Base-by-base conservation (phyloP, 2,888 invertebrate genomes). In the Anticlea derivata region DNA sequence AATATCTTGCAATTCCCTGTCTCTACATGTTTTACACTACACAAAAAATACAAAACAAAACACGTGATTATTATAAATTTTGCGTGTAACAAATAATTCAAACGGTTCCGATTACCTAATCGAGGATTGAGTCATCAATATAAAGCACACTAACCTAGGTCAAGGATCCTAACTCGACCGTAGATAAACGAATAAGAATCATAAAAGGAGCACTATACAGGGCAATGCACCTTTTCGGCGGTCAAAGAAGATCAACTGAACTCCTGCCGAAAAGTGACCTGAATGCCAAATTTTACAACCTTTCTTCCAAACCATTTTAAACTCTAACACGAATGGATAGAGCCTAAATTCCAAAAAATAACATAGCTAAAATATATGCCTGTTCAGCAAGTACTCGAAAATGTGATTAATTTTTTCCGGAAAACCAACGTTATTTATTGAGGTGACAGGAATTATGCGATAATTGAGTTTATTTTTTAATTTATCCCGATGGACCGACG, bases 111-210 rank as follows among this genome's bases (percentile, higher is more conserved):
- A 29, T 60, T 44, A 68, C 52, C 50, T 59, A 64, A 61, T 48
- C 35, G 38, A 51, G 34, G 51, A 62, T 3, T 12, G 2, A 17
- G 10, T 55, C 70, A 66, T 66, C 73, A 88, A 86, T 70, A 74
- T 76, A 80, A 77, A 81, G 80, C 71, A 73, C 73, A 82, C 86
- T 90, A 85, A 79, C 80, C 83, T 86, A 90, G 90, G 90, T 90
- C 90, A 86, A 77, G 88, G 67, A 74, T 78, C 80, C 83, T 87
- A 86, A 88, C 78, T 65, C 80, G 76, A 73, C 73, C 61, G 81
- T 86, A 84, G 83, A 35, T 76, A 74, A 79, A 77, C 77, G 76
- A 68, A 69, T 66, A 74, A 80, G 77, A 78, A 78, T 70, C 58
- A 68, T 66, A 73, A 75, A 72, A 65, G 61, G 56, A 63, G 57